Percentiles rank a stretch among this genome's conserved stretches.
Conservation (phyloP, 2,888 invertebrate genomes). For the Monopis laevigella region DNA sequence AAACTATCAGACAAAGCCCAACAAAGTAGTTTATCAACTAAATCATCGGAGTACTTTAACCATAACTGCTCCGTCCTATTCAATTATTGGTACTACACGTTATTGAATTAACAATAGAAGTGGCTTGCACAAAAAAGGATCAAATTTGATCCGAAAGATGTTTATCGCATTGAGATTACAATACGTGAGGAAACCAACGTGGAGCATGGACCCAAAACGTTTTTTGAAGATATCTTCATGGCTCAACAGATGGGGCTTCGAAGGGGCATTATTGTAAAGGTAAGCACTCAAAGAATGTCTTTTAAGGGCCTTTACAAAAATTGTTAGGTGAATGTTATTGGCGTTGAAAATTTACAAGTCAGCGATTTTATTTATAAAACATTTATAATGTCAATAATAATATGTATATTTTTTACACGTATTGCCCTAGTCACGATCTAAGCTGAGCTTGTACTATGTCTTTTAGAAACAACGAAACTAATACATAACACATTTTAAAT, state of each 20-base stretch:
- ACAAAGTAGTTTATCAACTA: no score
- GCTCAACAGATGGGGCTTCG: slow-evolving; percentile 4
- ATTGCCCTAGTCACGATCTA: no score
- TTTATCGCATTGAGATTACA: slow-evolving; percentile 68
- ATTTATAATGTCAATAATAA: no score
- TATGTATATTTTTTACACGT: no score
- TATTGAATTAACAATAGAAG: slow-evolving; percentile 10
- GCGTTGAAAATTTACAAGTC: slow-evolving; percentile 5
- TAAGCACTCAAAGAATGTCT: slow-evolving; percentile 2
- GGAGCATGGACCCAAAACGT: slow-evolving; percentile 48
- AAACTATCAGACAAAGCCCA: no score
- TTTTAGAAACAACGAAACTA: no score
- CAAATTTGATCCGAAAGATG: slow-evolving; percentile 48
- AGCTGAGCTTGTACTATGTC: no score
- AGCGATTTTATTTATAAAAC: slow-evolving; percentile 1
- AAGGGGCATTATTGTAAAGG: background rate
- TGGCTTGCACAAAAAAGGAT: slow-evolving; percentile 39
- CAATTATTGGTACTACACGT: background rate
- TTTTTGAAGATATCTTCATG: slow-evolving; percentile 56
- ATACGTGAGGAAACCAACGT: slow-evolving; percentile 50
- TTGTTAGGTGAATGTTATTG: slow-evolving; percentile 5
- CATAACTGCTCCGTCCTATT: no score
- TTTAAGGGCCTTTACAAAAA: slow-evolving; percentile 4
- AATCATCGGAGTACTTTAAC: no score
- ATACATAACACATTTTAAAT: no score